These are phyloP conservation scores for Allacma fusca DNA, from an alignment of 2,888 invertebrate species.

Conservation along the genomic window DNA sequence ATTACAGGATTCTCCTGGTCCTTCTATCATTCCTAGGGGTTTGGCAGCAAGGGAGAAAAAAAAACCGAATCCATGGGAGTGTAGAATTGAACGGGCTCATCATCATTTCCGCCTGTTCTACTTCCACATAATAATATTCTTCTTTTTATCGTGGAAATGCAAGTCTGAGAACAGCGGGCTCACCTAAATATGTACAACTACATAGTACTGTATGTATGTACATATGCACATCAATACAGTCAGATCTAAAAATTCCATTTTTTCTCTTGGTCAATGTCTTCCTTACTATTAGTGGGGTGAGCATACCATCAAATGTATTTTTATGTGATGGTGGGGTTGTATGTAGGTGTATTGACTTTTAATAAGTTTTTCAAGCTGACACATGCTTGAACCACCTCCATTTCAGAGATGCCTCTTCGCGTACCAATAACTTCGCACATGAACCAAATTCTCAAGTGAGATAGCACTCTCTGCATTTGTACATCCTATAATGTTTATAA, in stretches of 20 bases:
- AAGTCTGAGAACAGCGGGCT: too few relatives aligned
- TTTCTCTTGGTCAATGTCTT: conserved; percentile 16
- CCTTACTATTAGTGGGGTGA: not conserved
- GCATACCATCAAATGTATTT: not conserved
- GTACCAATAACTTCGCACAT: too few relatives aligned
- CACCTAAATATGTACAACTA: too few relatives aligned
- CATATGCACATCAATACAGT: too few relatives aligned
- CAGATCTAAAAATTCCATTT: too few relatives aligned
- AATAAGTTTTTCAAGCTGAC: not conserved
- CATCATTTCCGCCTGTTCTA: conserved; percentile 36
- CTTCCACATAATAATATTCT: not conserved
- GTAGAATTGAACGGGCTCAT: conserved; percentile 21
- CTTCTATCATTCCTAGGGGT: not conserved
- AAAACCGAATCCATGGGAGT: conserved; percentile 10
- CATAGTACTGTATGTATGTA: too few relatives aligned
- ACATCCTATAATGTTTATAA: too few relatives aligned
- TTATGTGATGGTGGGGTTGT: not conserved
- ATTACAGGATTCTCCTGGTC: conserved; percentile 6
- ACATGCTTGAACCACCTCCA: not conserved
- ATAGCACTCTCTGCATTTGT: too few relatives aligned
- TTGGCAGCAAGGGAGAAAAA: not conserved
- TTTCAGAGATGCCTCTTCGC: not conserved
- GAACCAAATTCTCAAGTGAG: too few relatives aligned
- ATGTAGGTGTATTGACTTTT: conserved; percentile 7
- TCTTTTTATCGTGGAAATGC: not conserved